Conservation (phyloP, 2,113 vertebrate genomes). For the Semnopithecus entellus region DNA sequence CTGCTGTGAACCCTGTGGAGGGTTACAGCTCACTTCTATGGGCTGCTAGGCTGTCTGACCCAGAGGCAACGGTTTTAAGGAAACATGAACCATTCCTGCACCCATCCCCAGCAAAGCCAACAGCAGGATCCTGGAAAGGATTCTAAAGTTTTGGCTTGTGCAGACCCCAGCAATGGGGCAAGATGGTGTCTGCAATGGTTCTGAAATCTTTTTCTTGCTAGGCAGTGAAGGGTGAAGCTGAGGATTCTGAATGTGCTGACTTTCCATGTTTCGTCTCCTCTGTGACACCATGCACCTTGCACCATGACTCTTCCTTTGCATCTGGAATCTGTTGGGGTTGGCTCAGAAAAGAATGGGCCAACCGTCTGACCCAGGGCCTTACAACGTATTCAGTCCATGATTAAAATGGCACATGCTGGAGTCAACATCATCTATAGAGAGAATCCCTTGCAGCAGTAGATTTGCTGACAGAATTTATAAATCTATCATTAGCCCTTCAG, state of each 20-base stretch:
- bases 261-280: neutral
- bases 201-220: neutral
- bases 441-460: neutral
- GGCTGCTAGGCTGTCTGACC: too few relatives aligned
- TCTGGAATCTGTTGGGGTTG: neutral
- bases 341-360: neutral
- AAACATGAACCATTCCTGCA: neutral
- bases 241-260: neutral
- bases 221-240: neutral
- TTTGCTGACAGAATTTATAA: conserved; percentile 54
- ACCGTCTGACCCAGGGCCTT: neutral
- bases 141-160: neutral
- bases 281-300: too few relatives aligned
- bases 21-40: fast-evolving
- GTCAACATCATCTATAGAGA: neutral
- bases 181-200: neutral
- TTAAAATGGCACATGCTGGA: neutral
- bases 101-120: neutral
- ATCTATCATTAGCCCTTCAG: conserved; percentile 41
- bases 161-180: neutral
- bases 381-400: neutral
- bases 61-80: neutral
- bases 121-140: neutral
- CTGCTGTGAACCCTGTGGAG: neutral
- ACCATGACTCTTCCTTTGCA: neutral